phyloP scores from a whole-genome alignment of 2,797 vertebrate species.

The Crenuchus spilurus region DNA sequence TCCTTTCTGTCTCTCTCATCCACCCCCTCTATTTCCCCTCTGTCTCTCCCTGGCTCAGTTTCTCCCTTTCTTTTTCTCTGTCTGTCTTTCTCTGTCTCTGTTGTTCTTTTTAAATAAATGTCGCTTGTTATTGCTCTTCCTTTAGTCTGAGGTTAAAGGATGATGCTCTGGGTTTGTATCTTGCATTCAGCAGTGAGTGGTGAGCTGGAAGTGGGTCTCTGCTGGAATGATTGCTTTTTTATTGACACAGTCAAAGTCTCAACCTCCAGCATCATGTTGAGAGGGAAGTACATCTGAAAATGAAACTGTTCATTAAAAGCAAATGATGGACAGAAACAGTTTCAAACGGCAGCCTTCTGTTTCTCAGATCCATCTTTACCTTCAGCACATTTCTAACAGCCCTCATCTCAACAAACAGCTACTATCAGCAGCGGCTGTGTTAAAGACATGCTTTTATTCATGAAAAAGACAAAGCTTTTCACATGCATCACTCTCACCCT shows the following conservation, averaged over 20 bases:
- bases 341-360: neutral
- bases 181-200: constrained; percentile 3
- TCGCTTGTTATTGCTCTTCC: neutral
- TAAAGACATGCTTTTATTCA: neutral
- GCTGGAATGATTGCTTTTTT: constrained; percentile 23
- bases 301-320: constrained; percentile 24
- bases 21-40: neutral
- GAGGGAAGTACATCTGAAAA: neutral
- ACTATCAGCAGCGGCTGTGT: neutral
- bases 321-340: constrained; percentile 8
- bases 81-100: neutral
- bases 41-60: neutral
- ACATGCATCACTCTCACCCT: neutral
- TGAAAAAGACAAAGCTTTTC: neutral
- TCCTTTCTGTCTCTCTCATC: neutral
- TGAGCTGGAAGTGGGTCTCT: neutral
- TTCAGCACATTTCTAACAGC: neutral
- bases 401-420: neutral
- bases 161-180: neutral
- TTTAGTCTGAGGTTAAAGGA: constrained; percentile 18
- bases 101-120: neutral
- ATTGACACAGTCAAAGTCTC: constrained; percentile 8
- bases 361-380: constrained; percentile 3
- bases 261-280: neutral
- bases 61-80: neutral